Percentiles rank a stretch among this genome's conserved stretches.
phyloP scores from a whole-genome alignment of 2,888 invertebrate species.

The Saturnia pavonia region DNA sequence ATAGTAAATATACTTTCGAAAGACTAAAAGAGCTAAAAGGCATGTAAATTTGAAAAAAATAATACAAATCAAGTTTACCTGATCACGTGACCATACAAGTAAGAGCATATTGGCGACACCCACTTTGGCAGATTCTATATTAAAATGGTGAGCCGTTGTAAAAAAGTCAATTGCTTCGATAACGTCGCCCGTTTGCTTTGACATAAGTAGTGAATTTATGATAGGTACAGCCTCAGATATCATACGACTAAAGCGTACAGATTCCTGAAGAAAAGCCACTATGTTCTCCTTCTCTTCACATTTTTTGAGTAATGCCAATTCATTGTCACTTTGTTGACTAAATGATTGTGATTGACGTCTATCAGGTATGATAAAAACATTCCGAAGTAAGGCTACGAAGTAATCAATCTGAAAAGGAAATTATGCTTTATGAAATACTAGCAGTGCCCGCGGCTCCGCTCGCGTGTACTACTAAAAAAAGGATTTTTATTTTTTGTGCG shows the following conservation, averaged over 20 bases:
- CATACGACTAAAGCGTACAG: slow-evolving; percentile 77
- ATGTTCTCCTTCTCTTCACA: slow-evolving; percentile 82
- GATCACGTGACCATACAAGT: slow-evolving; percentile 91
- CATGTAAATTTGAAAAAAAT: no score
- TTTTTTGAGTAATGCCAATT: slow-evolving; percentile 74
- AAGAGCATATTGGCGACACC: slow-evolving; percentile 90
- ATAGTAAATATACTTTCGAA: no score
- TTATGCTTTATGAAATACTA: no score
- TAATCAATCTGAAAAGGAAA: slow-evolving; percentile 63
- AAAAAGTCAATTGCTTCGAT: slow-evolving; percentile 95
- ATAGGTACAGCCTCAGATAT: slow-evolving; percentile 75
- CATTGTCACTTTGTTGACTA: slow-evolving; percentile 70
- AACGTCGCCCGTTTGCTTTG: slow-evolving; percentile 89
- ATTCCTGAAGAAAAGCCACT: slow-evolving; percentile 87
- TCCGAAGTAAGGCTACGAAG: slow-evolving; percentile 69
- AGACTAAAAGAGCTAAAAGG: no score
- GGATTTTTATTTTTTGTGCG: no score
- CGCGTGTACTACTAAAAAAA: no score
- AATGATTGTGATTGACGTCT: slow-evolving; percentile 51
- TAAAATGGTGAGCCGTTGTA: slow-evolving; percentile 89
- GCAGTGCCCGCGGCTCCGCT: no score
- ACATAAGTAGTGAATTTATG: slow-evolving; percentile 88
- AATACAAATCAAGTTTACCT: slow-evolving; percentile 70
- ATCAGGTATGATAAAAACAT: slow-evolving; percentile 69
- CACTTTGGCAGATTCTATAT: slow-evolving; percentile 86